These are phyloP conservation scores for Ceyx erithaca DNA, from an alignment of 2,797 vertebrate genomes.

Conservation along the genomic window DNA sequence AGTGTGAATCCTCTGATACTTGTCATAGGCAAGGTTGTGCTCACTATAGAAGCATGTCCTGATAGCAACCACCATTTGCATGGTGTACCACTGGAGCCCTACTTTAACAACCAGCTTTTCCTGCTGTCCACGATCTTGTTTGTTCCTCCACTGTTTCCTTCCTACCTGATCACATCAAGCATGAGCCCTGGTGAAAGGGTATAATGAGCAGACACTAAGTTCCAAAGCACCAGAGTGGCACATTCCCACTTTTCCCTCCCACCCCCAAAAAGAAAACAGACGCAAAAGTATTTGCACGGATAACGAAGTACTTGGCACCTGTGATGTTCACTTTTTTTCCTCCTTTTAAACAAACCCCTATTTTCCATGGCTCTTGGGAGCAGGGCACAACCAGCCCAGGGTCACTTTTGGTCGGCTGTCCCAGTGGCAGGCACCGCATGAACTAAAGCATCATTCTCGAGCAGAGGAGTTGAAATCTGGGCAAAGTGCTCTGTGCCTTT, in stretches of 20 bases:
- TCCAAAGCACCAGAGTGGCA: background rate
- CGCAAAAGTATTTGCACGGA: background rate
- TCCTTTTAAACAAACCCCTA: background rate
- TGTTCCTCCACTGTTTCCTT: background rate
- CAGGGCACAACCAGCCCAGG: background rate
- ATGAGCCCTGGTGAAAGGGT: background rate
- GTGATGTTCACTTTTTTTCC: fast-evolving
- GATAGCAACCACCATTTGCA: background rate
- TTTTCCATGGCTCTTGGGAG: background rate
- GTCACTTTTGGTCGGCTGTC: background rate
- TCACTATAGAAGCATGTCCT: background rate
- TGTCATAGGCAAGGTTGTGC: background rate
- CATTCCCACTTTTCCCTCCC: background rate
- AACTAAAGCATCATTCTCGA: background rate
- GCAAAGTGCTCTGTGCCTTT: slow-evolving; percentile 45
- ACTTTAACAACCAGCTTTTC: background rate
- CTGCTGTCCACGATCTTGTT: background rate
- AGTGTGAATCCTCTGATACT: background rate
- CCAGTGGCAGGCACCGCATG: background rate
- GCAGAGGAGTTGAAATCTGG: slow-evolving; percentile 2
- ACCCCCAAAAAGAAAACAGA: background rate
- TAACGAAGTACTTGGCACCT: background rate
- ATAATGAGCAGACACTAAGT: background rate
- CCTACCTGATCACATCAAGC: background rate
- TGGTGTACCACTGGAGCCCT: background rate